These are phyloP conservation scores for Cyprinodon diabolis DNA, from an alignment of 2,797 vertebrate species.

Conservation along the genomic window DNA sequence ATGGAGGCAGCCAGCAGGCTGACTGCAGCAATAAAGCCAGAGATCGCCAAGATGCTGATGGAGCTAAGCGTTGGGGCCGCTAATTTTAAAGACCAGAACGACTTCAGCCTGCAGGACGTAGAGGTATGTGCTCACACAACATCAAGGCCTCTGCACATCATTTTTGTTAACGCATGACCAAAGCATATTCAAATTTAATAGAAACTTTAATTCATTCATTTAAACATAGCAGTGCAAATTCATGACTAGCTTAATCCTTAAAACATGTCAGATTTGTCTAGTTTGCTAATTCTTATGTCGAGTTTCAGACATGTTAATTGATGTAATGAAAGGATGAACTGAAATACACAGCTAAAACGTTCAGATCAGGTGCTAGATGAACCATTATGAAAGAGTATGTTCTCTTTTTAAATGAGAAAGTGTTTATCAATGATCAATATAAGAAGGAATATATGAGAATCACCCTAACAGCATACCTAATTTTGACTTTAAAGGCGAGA, in stretches of 20 bases:
- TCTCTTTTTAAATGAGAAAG: not conserved
- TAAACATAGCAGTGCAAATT: not conserved
- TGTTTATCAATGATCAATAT: not conserved
- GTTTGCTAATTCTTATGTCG: no score
- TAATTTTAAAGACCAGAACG: conserved; percentile 98
- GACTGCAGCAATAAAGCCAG: conserved; percentile 99
- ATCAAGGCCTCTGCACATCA: not conserved
- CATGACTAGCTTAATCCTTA: not conserved
- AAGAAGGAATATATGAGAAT: not conserved
- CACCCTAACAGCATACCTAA: not conserved
- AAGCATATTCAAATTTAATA: not conserved
- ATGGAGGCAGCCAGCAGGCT: conserved; percentile 97
- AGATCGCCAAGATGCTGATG: conserved; percentile 99
- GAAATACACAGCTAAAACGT: not conserved
- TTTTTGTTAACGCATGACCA: no score
- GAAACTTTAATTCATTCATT: not conserved
- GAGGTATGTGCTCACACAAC: conserved; percentile 81
- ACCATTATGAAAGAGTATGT: not conserved
- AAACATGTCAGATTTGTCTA: not conserved
- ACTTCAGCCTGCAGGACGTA: conserved; percentile 98
- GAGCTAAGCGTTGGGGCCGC: conserved; percentile 96
- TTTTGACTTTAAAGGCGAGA: not conserved
- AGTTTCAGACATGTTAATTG: not conserved
- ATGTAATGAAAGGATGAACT: not conserved
- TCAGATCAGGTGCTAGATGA: not conserved